Conservation (phyloP, 2,888 invertebrate genomes). For the Zaprionus bogoriensis region DNA sequence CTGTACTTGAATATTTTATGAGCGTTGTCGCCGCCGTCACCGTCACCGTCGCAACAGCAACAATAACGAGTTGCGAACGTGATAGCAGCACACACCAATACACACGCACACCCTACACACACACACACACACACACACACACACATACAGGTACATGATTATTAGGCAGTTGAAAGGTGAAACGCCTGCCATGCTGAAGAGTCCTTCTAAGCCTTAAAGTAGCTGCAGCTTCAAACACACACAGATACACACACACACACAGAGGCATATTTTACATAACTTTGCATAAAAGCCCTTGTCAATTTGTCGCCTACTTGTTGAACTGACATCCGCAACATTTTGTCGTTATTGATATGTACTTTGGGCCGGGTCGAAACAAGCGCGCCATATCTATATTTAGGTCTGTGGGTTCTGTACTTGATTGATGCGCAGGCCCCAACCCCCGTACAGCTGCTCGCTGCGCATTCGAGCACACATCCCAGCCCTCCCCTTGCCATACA, state of each 20-base stretch:
- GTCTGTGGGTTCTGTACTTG: slow-evolving; percentile 48
- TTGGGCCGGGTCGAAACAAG: background rate
- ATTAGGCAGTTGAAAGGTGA: slow-evolving; percentile 72
- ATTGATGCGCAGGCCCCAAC: slow-evolving; percentile 40
- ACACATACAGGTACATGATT: slow-evolving; percentile 23
- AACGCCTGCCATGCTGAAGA: slow-evolving; percentile 28
- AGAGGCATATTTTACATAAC: slow-evolving; percentile 36
- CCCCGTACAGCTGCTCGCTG: slow-evolving; percentile 3
- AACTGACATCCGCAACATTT: slow-evolving; percentile 52
- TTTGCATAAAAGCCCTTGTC: slow-evolving; percentile 42
- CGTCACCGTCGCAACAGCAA: slow-evolving; percentile 33
- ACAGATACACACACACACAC: background rate
- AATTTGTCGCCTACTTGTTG: slow-evolving; percentile 65
- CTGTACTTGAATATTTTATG: slow-evolving; percentile 77
- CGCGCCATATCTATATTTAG: slow-evolving; percentile 61
- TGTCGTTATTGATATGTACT: slow-evolving; percentile 54
- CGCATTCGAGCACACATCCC: slow-evolving; percentile 20
- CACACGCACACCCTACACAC: background rate
- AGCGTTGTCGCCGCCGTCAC: slow-evolving; percentile 45
- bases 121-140: background rate
- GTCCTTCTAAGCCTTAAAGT: slow-evolving; percentile 30
- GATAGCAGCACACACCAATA: slow-evolving; percentile 17
- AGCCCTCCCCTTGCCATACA: no score
- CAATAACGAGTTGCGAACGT: slow-evolving; percentile 35
- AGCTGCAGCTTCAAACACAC: slow-evolving; percentile 4